Percentiles rank a stretch among this genome's conserved stretches.
phyloP scores from a whole-genome alignment of 30 jellyfish, hydroid and myxozoan genomes.

The Aurelia aurita region DNA sequence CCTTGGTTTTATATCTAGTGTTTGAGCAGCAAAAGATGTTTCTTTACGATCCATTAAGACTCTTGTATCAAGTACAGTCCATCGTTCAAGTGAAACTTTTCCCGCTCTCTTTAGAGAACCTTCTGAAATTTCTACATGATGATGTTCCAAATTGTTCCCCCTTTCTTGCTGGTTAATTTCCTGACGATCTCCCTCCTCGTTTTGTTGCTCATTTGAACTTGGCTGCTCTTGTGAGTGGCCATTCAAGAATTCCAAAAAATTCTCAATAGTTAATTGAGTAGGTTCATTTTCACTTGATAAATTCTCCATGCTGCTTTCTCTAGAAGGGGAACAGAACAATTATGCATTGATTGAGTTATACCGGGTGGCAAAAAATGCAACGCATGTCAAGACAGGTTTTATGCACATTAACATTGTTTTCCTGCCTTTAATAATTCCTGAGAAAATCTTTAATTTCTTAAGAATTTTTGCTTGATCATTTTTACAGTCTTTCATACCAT shows the following conservation, averaged over 20 bases:
- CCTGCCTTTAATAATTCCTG: too few relatives aligned
- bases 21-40: constrained; percentile 20
- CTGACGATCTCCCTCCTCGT: neutral
- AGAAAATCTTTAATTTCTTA: too few relatives aligned
- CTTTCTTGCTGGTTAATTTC: neutral
- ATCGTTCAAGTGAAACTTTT: constrained; percentile 3
- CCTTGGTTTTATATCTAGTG: neutral
- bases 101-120: neutral
- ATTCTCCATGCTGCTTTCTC: neutral
- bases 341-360: neutral
- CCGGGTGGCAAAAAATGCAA: neutral
- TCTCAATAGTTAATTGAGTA: constrained; percentile 45
- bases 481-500: too few relatives aligned
- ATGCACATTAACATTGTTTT: too few relatives aligned
- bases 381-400: too few relatives aligned
- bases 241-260: constrained; percentile 38
- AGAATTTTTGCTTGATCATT: too few relatives aligned
- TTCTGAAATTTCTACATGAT: too few relatives aligned
- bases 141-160: neutral
- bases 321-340: too few relatives aligned
- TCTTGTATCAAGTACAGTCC: constrained; percentile 36
- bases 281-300: constrained; percentile 26
- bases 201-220: neutral
- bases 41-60: constrained; percentile 45
- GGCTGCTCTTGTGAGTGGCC: constrained; percentile 13